Conservation (phyloP, 1,140 invertebrate species). For the Mycetomoellerius zeteki region DNA sequence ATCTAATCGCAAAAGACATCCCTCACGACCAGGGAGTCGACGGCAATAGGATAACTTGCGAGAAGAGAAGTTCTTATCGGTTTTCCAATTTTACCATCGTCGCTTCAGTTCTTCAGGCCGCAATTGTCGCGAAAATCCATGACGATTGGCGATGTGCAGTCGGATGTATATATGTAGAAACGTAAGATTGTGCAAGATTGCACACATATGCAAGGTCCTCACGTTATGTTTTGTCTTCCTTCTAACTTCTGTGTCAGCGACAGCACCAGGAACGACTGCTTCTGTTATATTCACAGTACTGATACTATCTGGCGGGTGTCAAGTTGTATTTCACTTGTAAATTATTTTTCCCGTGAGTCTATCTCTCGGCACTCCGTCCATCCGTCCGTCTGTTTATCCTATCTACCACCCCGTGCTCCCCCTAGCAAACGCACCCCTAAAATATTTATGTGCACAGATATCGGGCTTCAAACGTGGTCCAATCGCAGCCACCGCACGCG, state of each 20-base stretch:
- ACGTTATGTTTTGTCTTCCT: neutral
- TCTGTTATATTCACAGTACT: neutral
- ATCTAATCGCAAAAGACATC: slow-evolving; percentile 32
- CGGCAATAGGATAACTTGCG: slow-evolving; percentile 48
- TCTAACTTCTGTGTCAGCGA: neutral
- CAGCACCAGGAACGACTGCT: neutral
- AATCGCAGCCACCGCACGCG: slow-evolving; percentile 29
- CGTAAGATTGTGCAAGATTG: neutral
- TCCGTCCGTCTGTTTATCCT: slow-evolving; percentile 8
- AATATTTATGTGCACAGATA: slow-evolving; percentile 66
- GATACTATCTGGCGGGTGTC: slow-evolving; percentile 52
- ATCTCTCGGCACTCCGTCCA: slow-evolving; percentile 37
- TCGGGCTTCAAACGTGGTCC: slow-evolving; percentile 14
- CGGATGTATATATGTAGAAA: neutral
- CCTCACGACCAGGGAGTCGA: neutral
- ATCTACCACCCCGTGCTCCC: neutral
- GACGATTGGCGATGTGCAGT: neutral
- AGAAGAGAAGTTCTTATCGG: slow-evolving; percentile 68
- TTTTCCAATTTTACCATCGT: slow-evolving; percentile 75
- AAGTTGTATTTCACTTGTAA: slow-evolving; percentile 61
- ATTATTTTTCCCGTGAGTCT: slow-evolving; percentile 57
- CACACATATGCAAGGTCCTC: neutral
- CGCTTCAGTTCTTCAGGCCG: slow-evolving; percentile 58
- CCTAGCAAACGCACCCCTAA: slow-evolving; percentile 45
- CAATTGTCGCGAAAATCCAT: slow-evolving; percentile 42